Conservation (phyloP, 2,888 invertebrate genomes). For the Rhabditoides inermis region DNA sequence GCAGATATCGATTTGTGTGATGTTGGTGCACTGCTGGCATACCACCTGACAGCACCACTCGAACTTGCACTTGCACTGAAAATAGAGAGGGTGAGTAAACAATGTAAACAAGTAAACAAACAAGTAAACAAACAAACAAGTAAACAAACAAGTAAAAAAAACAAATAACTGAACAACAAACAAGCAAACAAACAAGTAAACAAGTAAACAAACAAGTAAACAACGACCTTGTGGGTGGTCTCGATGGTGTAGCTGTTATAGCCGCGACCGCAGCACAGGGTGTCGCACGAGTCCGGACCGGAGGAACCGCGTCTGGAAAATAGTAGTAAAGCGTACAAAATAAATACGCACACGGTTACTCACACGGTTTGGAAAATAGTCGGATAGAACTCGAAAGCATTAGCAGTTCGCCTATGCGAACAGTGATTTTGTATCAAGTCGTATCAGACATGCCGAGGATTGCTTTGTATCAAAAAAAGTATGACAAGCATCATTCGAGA, state of each 20-base stretch:
- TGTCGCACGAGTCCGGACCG: conserved; percentile 47
- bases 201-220: conserved; percentile 15
- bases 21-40: conserved; percentile 46
- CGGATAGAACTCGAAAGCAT: background rate
- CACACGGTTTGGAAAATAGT: background rate
- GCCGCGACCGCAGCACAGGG: conserved; percentile 51
- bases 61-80: conserved; percentile 35
- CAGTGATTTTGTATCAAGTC: background rate
- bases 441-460: background rate
- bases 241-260: conserved; percentile 46
- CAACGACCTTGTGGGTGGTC: conserved; percentile 27
- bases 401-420: background rate
- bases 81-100: background rate
- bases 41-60: conserved; percentile 52
- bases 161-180: background rate
- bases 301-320: conserved; percentile 32
- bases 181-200: too few species aligned
- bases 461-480: background rate
- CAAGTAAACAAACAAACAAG: too few species aligned
- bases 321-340: background rate
- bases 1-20: conserved; percentile 46
- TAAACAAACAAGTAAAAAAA: background rate
- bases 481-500: too few species aligned
- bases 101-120: too few species aligned
- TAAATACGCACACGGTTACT: background rate